Base-by-base conservation (phyloP, 2,888 invertebrate species). In the Drosophila subquinaria region DNA sequence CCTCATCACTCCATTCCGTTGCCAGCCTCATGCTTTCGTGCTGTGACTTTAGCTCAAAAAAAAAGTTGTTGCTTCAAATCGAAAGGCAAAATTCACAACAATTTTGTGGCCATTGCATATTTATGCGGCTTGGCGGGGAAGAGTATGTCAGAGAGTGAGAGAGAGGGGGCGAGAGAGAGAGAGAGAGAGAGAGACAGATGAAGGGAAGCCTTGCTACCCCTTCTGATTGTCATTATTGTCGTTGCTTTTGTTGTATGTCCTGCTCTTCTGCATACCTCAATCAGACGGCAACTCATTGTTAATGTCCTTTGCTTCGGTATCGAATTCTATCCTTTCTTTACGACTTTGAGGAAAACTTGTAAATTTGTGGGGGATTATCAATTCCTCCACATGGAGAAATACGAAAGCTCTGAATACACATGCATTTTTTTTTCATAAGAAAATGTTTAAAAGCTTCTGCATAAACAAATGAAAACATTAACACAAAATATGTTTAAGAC, bases 51-150 rank as follows among this genome's bases (percentile, higher is more conserved):
- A 55, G 30, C 30, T 50, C 53, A 57, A 66, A 57, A 48, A 48
- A 38, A 65, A 70, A 62, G 66, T 51, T 36, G 42, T 42, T 47
- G 55, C 43, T 56, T 56, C 45, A 38, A 63, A 60, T 45, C 59
- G 56, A 45, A 57, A 57, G 56, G 52, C 60, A 56, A 56, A 73
- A 69, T 78, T 78, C 79, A 67, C 69, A 79, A 79, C 67, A 70
- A 73, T 67, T 79, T 73, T 78, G 73, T 73, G 78, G 73, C 61
- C 66, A 77, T 23, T 77, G 76, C 76, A 77, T 77, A 77, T 77
- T 77, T 78, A 73, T 77, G 74, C 38, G 38, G 17, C 17, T 38
- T 20, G 62, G 10, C 9, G 20, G 36, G 17, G 0, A 5, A 9
- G 27, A 20, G 20, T 23, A 17, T 1, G 4, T 10, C 30, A 13